Conservation (phyloP, 2,797 vertebrate genomes). For the Rallus crepitans region DNA sequence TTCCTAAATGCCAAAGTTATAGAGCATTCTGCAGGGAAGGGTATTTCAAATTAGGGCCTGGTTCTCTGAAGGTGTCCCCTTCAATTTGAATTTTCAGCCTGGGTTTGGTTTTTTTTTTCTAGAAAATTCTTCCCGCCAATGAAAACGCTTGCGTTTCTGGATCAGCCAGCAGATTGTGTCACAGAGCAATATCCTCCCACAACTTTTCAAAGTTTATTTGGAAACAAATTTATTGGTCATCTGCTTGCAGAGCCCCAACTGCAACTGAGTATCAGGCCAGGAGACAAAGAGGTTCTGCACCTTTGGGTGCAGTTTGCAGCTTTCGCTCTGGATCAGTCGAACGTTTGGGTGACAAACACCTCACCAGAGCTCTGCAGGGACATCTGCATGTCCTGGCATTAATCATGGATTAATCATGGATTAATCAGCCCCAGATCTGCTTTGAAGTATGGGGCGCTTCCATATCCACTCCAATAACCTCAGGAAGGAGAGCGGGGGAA, state of each 20-base stretch:
- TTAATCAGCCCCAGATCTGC: not conserved
- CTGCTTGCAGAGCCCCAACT: too few relatives aligned
- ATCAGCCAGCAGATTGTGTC: too few relatives aligned
- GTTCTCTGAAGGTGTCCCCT: too few relatives aligned
- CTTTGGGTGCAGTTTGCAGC: not conserved
- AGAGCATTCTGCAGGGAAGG: not conserved
- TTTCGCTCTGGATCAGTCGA: not conserved
- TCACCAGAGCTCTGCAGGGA: not conserved
- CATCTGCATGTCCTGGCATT: rapidly evolving
- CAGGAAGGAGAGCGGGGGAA: not conserved
- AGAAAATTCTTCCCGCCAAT: too few relatives aligned
- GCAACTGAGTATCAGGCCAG: too few relatives aligned
- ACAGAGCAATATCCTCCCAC: too few relatives aligned
- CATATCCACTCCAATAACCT: not conserved
- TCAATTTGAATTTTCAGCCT: too few relatives aligned
- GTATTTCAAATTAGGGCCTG: not conserved
- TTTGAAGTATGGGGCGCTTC: not conserved
- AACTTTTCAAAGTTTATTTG: too few relatives aligned
- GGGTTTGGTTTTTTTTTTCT: too few relatives aligned
- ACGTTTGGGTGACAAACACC: not conserved
- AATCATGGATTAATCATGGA: rapidly evolving
- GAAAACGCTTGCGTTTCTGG: too few relatives aligned
- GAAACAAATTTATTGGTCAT: too few relatives aligned
- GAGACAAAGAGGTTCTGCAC: too few relatives aligned
- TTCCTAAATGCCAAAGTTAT: not conserved